Conservation (phyloP, 1,140 invertebrate species). For the Rhynchophorus ferrugineus region DNA sequence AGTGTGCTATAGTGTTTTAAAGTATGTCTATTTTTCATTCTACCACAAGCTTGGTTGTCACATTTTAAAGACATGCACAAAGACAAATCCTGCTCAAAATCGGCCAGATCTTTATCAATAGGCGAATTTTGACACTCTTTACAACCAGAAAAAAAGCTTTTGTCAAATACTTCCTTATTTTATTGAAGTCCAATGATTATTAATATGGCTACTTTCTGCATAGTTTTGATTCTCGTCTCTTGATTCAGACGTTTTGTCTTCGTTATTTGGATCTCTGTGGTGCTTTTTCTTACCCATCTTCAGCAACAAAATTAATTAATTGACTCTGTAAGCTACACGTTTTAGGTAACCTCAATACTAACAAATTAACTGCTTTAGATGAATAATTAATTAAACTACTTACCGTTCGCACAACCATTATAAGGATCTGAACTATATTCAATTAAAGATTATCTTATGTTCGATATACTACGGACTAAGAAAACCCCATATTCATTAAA, state of each 20-base stretch:
- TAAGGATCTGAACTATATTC: too few species aligned
- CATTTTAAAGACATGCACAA: constrained; percentile 66
- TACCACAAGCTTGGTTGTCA: constrained; percentile 69
- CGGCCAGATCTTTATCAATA: constrained; percentile 32
- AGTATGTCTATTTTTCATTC: constrained; percentile 63
- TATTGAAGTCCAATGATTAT: constrained; percentile 58
- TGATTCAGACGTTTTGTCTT: constrained; percentile 51
- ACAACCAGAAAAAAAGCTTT: constrained; percentile 52
- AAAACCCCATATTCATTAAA: too few species aligned
- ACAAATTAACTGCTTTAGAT: too few species aligned
- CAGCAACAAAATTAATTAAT: too few species aligned
- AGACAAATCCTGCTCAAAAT: constrained; percentile 47
- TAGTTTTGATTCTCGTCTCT: constrained; percentile 47
- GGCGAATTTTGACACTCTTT: constrained; percentile 49
- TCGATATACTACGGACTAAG: too few species aligned
- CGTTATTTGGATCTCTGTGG: constrained; percentile 51
- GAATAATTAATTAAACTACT: too few species aligned
- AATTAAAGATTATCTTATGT: too few species aligned
- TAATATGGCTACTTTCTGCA: constrained; percentile 58
- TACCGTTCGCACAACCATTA: too few species aligned
- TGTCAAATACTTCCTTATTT: constrained; percentile 52
- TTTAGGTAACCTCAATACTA: too few species aligned
- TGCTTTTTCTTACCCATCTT: constrained; percentile 33
- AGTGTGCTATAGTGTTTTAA: constrained; percentile 67
- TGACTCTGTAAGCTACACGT: too few species aligned